Evolutionary conservation across 2,113 vertebrate species (phyloP).

Genomic region (Megaleporinus macrocephalus): DNA sequence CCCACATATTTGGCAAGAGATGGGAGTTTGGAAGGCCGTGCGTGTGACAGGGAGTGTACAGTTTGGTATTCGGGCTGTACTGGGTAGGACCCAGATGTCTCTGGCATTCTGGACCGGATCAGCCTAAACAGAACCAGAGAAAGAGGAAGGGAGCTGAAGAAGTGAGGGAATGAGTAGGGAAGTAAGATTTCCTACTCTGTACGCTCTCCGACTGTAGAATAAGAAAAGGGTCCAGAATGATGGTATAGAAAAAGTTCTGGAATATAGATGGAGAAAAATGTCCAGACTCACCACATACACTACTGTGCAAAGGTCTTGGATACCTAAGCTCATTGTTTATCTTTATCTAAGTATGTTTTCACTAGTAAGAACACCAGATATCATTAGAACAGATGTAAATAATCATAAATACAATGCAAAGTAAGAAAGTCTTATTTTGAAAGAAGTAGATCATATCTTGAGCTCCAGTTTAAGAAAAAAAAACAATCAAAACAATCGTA

Average conservation of each 20-base stretch:
- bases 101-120: not conserved
- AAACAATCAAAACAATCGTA: too few species aligned
- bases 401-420: too few species aligned
- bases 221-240: not conserved
- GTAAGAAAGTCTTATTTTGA: too few species aligned
- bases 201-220: not conserved
- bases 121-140: slow-evolving; percentile 14
- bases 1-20: slow-evolving; percentile 14
- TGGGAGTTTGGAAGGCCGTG: slow-evolving; percentile 3
- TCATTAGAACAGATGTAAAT: too few species aligned
- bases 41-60: not conserved
- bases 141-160: not conserved
- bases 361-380: too few species aligned
- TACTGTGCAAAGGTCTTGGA: too few species aligned
- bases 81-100: not conserved
- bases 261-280: not conserved
- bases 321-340: too few species aligned
- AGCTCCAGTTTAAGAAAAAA: too few species aligned
- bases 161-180: not conserved
- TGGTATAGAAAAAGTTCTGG: not conserved
- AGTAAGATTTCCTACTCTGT: not conserved
- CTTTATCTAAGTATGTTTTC: too few species aligned
- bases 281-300: too few species aligned
- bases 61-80: not conserved
- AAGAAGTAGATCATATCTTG: too few species aligned